phyloP scores from a whole-genome alignment of 2,888 invertebrate species.

The Crossocerus cetratus region DNA sequence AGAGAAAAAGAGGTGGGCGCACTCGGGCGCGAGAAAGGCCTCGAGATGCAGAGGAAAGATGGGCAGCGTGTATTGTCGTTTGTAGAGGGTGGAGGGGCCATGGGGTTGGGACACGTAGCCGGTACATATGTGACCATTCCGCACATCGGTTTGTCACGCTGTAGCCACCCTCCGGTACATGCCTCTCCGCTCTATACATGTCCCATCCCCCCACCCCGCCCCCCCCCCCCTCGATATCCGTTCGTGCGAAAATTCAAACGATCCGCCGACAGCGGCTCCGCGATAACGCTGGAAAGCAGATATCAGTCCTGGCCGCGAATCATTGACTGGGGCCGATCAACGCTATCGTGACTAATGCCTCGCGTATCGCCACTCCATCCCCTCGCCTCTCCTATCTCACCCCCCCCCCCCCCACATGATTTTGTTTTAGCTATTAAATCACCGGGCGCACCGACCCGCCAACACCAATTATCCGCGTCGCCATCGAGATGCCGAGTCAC shows the following conservation, averaged over 20 bases:
- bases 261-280: slow-evolving; percentile 61
- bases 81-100: slow-evolving; percentile 10
- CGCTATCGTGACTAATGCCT: slow-evolving; percentile 49
- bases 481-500: too few species aligned
- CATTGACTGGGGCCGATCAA: slow-evolving; percentile 57
- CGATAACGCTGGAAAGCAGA: slow-evolving; percentile 59
- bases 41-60: slow-evolving; percentile 5
- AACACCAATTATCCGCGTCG: too few species aligned
- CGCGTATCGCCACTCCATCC: slow-evolving; percentile 12
- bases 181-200: slow-evolving; percentile 34
- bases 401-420: background rate
- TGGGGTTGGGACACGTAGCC: slow-evolving; percentile 18
- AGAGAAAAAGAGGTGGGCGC: background rate
- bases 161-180: slow-evolving; percentile 40
- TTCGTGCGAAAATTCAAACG: slow-evolving; percentile 72
- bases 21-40: background rate
- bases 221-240: slow-evolving; percentile 65
- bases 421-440: slow-evolving; percentile 4
- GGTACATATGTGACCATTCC: slow-evolving; percentile 42
- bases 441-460: background rate
- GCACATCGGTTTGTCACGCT: slow-evolving; percentile 48
- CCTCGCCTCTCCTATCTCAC: slow-evolving; percentile 9
- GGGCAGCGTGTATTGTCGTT: slow-evolving; percentile 7
- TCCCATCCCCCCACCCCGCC: too few species aligned
- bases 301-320: slow-evolving; percentile 51